Evolutionary conservation across 2,113 vertebrate species (phyloP).

Genomic region (Eulacestoma nigropectus): DNA sequence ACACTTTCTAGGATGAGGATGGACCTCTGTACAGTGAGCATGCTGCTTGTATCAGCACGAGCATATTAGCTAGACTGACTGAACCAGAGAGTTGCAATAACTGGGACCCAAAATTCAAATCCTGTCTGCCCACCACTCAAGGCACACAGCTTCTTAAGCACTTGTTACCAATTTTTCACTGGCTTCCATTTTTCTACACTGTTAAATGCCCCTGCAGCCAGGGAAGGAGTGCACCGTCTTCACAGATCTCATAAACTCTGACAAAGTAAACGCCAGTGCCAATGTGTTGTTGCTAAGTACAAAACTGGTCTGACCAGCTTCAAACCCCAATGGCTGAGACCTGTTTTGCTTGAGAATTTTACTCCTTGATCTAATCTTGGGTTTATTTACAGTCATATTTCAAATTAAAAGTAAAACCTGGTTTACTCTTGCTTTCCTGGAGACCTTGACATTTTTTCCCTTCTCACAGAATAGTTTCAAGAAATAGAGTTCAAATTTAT

Average conservation of each 20-base stretch:
- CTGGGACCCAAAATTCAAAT: background rate
- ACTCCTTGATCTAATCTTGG: slow-evolving; percentile 47
- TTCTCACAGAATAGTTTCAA: background rate
- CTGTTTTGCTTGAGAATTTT: background rate
- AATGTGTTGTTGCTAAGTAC: background rate
- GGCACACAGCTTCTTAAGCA: background rate
- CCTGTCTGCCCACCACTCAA: background rate
- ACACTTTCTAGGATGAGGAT: background rate
- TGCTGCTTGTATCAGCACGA: background rate
- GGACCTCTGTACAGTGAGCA: background rate
- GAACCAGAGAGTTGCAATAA: background rate
- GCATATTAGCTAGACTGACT: background rate
- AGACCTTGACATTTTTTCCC: background rate
- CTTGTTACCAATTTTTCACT: background rate
- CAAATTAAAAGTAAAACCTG: background rate
- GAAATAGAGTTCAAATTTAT: background rate
- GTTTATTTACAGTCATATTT: slow-evolving; percentile 13
- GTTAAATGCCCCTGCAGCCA: background rate
- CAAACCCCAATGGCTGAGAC: background rate
- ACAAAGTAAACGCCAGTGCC: background rate
- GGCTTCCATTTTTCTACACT: background rate
- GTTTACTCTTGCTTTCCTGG: background rate
- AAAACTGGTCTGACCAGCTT: slow-evolving; percentile 55
- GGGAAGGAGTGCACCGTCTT: background rate
- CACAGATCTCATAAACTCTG: background rate